These are phyloP conservation scores for Acheta domesticus DNA, from an alignment of 2,888 invertebrate genomes.

Conservation along the genomic window DNA sequence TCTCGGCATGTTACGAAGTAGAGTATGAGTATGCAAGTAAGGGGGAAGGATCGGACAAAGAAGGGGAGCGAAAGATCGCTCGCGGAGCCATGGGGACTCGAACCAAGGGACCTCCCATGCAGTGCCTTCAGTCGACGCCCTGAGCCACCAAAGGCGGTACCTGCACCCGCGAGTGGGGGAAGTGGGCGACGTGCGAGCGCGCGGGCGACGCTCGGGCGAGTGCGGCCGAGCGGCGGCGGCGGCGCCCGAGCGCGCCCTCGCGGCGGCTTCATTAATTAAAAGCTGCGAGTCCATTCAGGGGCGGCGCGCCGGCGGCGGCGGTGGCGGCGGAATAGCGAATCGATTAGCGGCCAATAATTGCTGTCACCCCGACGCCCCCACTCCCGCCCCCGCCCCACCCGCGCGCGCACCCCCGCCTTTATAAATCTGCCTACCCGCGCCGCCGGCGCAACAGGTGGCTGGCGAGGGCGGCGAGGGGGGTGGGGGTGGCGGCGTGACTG, in stretches of 20 bases:
- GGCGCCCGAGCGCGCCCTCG: neutral
- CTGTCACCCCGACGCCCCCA: constrained; percentile 29
- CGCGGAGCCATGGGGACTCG: too few relatives aligned
- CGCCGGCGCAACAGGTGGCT: constrained; percentile 29
- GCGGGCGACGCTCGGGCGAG: too few relatives aligned
- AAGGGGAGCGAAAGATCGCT: too few relatives aligned
- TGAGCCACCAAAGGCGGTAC: too few relatives aligned
- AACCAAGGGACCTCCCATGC: too few relatives aligned
- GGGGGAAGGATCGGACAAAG: too few relatives aligned
- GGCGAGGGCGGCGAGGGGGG: neutral
- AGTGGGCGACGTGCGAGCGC: too few relatives aligned
- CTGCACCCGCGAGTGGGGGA: too few relatives aligned
- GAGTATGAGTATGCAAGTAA: too few relatives aligned
- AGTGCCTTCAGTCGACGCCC: too few relatives aligned
- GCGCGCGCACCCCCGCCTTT: constrained; percentile 31
- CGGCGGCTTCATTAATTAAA: constrained; percentile 33
- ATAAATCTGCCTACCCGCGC: constrained; percentile 27
- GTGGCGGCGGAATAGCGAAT: constrained; percentile 28
- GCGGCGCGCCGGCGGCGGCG: neutral
- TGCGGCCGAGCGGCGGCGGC: neutral
- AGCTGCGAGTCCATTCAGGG: constrained; percentile 32
- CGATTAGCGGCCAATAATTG: constrained; percentile 37
- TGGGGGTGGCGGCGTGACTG: neutral
- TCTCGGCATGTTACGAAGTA: too few relatives aligned
- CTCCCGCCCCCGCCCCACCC: neutral